Evolutionary conservation across 2,797 vertebrate species (phyloP), one percentile per base, ranked within the genome.

Genomic region (Tinamus major): DNA sequence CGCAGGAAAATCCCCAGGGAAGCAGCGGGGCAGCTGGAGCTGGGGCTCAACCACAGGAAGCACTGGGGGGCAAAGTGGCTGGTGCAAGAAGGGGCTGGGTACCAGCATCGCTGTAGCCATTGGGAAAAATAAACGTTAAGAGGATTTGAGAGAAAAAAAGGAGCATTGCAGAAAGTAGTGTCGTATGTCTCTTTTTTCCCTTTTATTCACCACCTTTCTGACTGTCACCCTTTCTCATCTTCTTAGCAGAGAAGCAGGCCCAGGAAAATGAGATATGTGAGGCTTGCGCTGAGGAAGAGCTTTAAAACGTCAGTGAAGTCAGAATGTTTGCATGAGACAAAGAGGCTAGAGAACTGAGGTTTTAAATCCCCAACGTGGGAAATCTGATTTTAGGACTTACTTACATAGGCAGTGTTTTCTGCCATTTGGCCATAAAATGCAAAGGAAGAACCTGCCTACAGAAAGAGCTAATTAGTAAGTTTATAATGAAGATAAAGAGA

Each of bases 71-170:
- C 46, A 46, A 46, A 21, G 9, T 46, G 46, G 21, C 46, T 46
- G 46, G 48, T 49, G 12, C 23, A 24, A 24, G 21, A 24, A 24
- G 48, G 27, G 67, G 70, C 13, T 59, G 59, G 63, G 15, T 41
- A 51, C 4, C 0, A 0, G 10, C 9, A 63, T 0, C 0, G 1
- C 29, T 51, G 42, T 48, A 10, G 44, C 39, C 4, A 48, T 24
- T 79, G 6, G 12, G 42, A 77, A 79, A 64, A 42, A 21, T 4
- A 35, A 39, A n/a, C 1, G 5, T 56, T 78, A 41, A 39, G 18
- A 33, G 63, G 7, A 9, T 51, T 44, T 4, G 9, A 10, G 24
- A 31, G 11, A 3, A 15, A 17, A 23, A 35, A 31, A 35, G 33
- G 11, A 17, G 4, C 7, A 1, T 14, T 68, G 9, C 1, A 61